These are phyloP conservation scores for Pelobates fuscus DNA, from an alignment of 2,113 vertebrate species.

Conservation along the genomic window DNA sequence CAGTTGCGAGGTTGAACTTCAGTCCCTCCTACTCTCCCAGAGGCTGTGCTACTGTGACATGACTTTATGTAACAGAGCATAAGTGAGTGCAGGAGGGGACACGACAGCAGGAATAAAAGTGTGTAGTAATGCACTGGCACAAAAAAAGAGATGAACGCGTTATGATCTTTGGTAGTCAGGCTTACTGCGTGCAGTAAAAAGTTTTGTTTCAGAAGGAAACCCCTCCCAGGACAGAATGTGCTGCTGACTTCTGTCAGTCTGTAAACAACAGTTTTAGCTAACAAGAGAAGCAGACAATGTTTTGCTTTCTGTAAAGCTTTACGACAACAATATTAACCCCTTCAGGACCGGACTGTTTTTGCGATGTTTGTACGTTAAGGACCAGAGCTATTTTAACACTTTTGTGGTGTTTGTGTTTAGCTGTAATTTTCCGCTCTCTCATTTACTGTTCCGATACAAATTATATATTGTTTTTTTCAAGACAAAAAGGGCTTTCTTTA, in stretches of 20 bases:
- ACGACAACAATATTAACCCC: no score
- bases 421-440: no score
- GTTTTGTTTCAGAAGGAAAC: conserved; percentile 10
- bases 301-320: not conserved
- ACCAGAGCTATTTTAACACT: no score
- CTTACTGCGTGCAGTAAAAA: not conserved
- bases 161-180: not conserved
- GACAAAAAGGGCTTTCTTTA: no score
- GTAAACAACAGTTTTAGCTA: conserved; percentile 6
- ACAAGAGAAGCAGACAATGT: not conserved
- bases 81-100: conserved; percentile 27
- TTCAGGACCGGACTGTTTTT: no score
- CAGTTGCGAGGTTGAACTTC: conserved; percentile 1
- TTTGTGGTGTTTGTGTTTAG: no score
- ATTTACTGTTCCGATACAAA: no score
- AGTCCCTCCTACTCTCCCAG: conserved; percentile 34
- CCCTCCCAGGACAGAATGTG: conserved; percentile 12
- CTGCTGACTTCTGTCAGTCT: not conserved
- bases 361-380: no score
- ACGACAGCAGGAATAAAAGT: not conserved
- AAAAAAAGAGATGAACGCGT: not conserved
- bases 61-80: conserved; percentile 34
- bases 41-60: conserved; percentile 28
- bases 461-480: no score
- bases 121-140: not conserved